Base-by-base conservation (phyloP, 2,113 vertebrate genomes). In the Onychostoma macrolepis region DNA sequence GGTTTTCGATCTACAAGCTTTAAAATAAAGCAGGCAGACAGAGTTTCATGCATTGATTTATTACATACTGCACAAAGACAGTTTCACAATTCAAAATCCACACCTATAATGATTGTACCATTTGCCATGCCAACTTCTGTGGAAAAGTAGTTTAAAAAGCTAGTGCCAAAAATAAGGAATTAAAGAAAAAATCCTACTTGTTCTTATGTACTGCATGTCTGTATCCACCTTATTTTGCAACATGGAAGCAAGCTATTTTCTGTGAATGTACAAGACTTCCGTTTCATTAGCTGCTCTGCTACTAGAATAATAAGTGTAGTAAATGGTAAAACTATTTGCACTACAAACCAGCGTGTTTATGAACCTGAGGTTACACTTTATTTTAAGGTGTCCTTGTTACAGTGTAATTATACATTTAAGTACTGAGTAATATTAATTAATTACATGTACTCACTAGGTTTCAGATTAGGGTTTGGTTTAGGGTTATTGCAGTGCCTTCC, bases 41-140 rank as follows among this genome's bases (percentile, higher is more conserved):
- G 30, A 15, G 24, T 58, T 69, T n/a, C 48, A 56, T 56, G 12
- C 11, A 69, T 72, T 41, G 45, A 80, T 80, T 80, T 80, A 61
- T n/a, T 38, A 63, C 6, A 9, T 78, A 6, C 4, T 53, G 24
- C n/a, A 76, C 72, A 76, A 41, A 41, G 9, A 11, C 21, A 36
- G 24, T 61, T 61, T 61, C 56, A 61, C 21, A 67, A 77, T 50
- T 77, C 26, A 50, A 50, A 77, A 77, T 26, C 12, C 38, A 65
- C 79, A 43, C 4, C 58, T 63, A n/a, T n/a, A 43, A 81, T 43
- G 79, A 61, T 13, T 58, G 0, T 61, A 61, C 1, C 19, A 58
- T 61, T 61, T 58, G 24, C 12, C 53, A 58, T 61, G 28, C 56
- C 58, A 43, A 28, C 13, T 5, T 81, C 11, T 28, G 7, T 82